Evolutionary conservation across 1,140 invertebrate genomes (phyloP).

Genomic region (Amyelois transitella): DNA sequence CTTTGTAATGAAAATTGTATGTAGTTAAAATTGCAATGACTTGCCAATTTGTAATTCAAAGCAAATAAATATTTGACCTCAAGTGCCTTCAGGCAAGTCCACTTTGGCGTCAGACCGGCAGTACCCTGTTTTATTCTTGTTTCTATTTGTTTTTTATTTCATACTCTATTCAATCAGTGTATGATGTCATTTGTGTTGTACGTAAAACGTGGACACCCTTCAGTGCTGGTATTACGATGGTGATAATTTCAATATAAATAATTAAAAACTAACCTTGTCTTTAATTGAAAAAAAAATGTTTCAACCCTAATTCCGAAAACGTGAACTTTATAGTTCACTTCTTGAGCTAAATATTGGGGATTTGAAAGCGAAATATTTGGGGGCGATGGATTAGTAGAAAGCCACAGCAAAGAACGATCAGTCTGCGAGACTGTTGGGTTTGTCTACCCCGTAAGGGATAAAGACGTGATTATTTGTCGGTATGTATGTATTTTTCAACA

Average conservation of each 20-base stretch:
- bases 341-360: no score
- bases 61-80: conserved; percentile 48
- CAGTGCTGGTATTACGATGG: conserved; percentile 62
- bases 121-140: conserved; percentile 15
- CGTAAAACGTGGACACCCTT: conserved; percentile 69
- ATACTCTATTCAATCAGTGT: conserved; percentile 24
- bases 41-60: conserved; percentile 49
- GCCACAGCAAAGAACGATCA: no score
- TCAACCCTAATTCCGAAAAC: no score
- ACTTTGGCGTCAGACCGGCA: conserved; percentile 43
- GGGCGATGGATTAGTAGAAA: no score
- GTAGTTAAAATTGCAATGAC: conserved; percentile 20
- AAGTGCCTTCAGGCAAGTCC: conserved; percentile 67
- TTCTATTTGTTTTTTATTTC: conserved; percentile 37
- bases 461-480: no score
- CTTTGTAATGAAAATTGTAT: no score
- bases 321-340: no score
- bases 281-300: no score
- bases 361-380: no score
- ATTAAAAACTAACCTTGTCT: conserved; percentile 37
- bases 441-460: no score
- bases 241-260: conserved; percentile 70
- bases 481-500: no score
- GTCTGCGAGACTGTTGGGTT: no score
- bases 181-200: conserved; percentile 58